Conservation (phyloP, 2,113 vertebrate species). For the Leuciscus idus region DNA sequence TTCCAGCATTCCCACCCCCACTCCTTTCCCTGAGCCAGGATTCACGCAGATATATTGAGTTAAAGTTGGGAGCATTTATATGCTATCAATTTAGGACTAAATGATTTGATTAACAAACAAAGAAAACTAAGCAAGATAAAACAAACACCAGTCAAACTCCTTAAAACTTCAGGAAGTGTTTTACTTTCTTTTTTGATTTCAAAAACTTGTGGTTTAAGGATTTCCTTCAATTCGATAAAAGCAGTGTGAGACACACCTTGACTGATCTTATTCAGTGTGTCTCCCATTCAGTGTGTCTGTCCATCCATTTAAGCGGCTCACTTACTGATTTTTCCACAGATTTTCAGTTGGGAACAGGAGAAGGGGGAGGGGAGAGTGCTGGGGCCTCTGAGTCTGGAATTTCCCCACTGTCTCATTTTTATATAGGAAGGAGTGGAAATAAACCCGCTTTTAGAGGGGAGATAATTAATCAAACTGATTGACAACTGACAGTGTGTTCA, state of each 20-base stretch:
- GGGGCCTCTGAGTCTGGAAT: not conserved
- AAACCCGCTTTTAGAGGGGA: not conserved
- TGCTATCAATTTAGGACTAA: not conserved
- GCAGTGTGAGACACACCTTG: not conserved
- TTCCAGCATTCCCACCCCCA: not conserved
- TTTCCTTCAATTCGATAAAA: not conserved
- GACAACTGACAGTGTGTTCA: not conserved
- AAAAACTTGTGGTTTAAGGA: not conserved
- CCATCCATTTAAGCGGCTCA: not conserved
- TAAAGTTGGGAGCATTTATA: not conserved
- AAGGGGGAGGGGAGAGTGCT: not conserved
- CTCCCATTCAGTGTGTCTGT: not conserved
- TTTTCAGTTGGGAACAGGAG: not conserved
- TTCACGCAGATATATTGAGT: not conserved
- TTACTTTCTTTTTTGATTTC: not conserved
- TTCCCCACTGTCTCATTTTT: conserved; percentile 6
- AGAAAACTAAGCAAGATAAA: too few relatives aligned
- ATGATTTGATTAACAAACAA: not conserved
- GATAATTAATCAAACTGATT: conserved; percentile 1
- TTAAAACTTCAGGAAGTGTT: not conserved
- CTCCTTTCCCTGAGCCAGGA: conserved; percentile 2
- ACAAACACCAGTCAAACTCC: not conserved
- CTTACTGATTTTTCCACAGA: conserved; percentile 1
- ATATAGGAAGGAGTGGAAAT: not conserved
- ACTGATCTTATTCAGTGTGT: not conserved